These are phyloP conservation scores for Zele albiditarsus DNA, from an alignment of 2,888 invertebrate genomes.

Conservation along the genomic window DNA sequence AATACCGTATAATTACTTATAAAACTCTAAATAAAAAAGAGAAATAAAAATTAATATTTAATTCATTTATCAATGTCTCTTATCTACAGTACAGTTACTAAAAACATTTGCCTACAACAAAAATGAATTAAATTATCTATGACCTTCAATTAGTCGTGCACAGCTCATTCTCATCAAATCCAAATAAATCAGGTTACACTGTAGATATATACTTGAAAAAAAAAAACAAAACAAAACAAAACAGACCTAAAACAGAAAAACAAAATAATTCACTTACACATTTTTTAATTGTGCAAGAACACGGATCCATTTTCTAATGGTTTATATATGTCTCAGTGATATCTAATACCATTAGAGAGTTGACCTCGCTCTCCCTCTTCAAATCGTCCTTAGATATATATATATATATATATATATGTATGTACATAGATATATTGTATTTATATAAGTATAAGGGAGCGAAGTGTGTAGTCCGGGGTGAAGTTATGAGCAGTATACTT, in stretches of 20 bases:
- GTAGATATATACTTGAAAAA: too few relatives aligned
- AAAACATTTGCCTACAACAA: too few relatives aligned
- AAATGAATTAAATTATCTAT: too few relatives aligned
- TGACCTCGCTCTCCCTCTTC: slow-evolving; percentile 9
- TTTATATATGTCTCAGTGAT: slow-evolving; percentile 45
- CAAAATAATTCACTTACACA: slow-evolving; percentile 1
- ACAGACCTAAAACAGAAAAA: background rate
- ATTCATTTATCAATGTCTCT: background rate
- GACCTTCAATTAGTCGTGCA: too few relatives aligned
- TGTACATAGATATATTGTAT: slow-evolving; percentile 21
- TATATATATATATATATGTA: background rate
- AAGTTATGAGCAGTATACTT: slow-evolving; percentile 66
- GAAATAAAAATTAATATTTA: slow-evolving; percentile 36
- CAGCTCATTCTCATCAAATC: too few relatives aligned
- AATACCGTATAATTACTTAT: slow-evolving; percentile 1
- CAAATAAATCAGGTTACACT: too few relatives aligned
- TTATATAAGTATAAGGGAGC: slow-evolving; percentile 44
- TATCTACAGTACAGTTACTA: too few relatives aligned
- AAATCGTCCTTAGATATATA: slow-evolving; percentile 22
- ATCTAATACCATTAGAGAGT: slow-evolving; percentile 65
- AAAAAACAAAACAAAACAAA: too few relatives aligned
- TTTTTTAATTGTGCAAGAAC: background rate
- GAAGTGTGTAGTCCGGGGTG: slow-evolving; percentile 53
- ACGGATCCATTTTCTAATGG: slow-evolving; percentile 5
- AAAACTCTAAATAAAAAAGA: background rate